Evolutionary conservation across 2,888 invertebrate species (phyloP), one percentile per base, ranked within the genome.

Genomic region (Acrobasis consociella): DNA sequence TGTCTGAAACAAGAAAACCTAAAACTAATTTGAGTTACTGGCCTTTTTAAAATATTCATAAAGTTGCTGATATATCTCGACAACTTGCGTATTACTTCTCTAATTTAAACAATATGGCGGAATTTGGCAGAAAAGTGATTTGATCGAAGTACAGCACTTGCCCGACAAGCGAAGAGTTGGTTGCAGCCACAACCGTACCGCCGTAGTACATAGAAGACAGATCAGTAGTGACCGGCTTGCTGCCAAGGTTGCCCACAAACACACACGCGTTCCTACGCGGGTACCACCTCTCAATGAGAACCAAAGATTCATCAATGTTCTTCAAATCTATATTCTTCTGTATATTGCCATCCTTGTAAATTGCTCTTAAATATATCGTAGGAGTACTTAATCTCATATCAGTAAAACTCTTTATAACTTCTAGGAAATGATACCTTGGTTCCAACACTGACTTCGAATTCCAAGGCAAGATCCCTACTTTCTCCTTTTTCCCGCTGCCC

Each of bases 211-310:
- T 93, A 1, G 94, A 93, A 0, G 96, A 96, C 63, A 97, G 89
- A 86, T 97, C 97, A 60, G 95, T 94, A 1, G 93, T 93, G 49
- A 95, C 93, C 16, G 93, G 86, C 9, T 80, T 81, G 49, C 81
- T 87, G 0, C 96, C 96, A 2, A 97, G 92, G 88, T 97, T 97
- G 1, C 95, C 95, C 0, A 97, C 94, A 65, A 96, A 94, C 0
- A 96, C 95, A 77, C 95, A 96, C 0, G 96, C 94, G 76, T 96
- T 95, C 64, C 96, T 93, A 15, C 97, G 93, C 0, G 97, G 97
- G 83, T 95, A 97, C 93, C 95, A 95, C 55, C 97, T 93, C 77
- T 97, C 97, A 58, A 95, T 85, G 16, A 97, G 94, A 2, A 97
- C 87, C 55, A 97, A 92, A 74, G 95, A 94, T 53, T 94, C 93